These are phyloP conservation scores for Fulmarus glacialis DNA, from an alignment of 2,113 vertebrate species.

Conservation along the genomic window DNA sequence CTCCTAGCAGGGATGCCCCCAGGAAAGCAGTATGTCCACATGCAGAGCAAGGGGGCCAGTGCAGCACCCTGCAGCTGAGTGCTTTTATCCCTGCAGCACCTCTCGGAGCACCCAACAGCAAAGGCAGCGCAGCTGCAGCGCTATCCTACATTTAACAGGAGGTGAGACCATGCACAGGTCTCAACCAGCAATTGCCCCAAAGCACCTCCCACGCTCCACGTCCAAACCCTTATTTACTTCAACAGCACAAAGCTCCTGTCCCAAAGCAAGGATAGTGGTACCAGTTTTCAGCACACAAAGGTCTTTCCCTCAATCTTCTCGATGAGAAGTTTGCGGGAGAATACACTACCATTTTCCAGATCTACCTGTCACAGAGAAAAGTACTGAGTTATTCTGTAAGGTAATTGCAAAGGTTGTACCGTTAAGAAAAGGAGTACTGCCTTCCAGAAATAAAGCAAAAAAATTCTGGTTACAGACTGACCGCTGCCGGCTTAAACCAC, in stretches of 20 bases:
- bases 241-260: background rate
- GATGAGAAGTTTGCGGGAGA: background rate
- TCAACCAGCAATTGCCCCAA: background rate
- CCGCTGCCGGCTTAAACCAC: background rate
- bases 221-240: background rate
- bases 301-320: background rate
- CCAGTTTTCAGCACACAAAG: background rate
- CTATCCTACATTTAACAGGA: background rate
- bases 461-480: background rate
- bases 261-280: background rate
- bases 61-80: background rate
- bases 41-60: background rate
- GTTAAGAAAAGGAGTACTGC: background rate
- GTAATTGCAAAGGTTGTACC: background rate
- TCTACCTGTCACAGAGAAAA: background rate
- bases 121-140: accelerated
- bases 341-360: accelerated
- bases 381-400: background rate
- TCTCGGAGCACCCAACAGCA: background rate
- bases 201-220: background rate
- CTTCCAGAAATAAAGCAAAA: background rate
- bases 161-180: background rate
- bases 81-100: background rate
- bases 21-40: background rate
- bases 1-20: background rate